Evolutionary conservation across 30 jellyfish, hydroid and myxozoan species (phyloP), one percentile per base, ranked within the genome.

Genomic region (Clytia hemisphaerica): DNA sequence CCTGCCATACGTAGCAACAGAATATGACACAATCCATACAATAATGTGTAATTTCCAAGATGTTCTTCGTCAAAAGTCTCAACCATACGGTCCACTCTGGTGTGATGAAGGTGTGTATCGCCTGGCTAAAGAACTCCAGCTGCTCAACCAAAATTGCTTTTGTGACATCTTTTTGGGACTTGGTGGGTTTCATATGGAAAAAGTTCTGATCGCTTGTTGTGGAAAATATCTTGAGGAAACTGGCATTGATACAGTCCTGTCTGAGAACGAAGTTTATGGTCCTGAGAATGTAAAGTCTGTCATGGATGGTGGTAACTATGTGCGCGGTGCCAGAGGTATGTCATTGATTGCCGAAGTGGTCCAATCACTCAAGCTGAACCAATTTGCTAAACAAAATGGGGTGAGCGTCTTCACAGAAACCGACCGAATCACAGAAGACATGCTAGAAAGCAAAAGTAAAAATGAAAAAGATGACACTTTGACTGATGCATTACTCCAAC

Each of bases 101-200:
- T 59, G 73, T 22, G 73, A 59, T 53, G 73, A 59, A 59, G 73
- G 58, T 59, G 73, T 30, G 31, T 59, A 59, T 59, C 73, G 73
- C 1, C 31, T 59, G 35, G 73, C 73, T 29, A 24, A 25, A 29
- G 73, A 59, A 59, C 31, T 59, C 61, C 73, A 59, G 73, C 73
- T 59, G 24, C 53, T 48, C 15, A 30, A 53, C 53, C 73, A 30
- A 59, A 53, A 19, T 48, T 48, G 35, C 53, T 59, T 59, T 53
- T 29, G 35, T 29, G 73, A 59, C 35, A 21, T 59, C 73, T 48
- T 59, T 29, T 59, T 59, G 35, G 31, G 73, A 29, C 73, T 59
- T 59, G 58, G 58, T 59, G 31, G 53, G 31, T 59, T 59, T 59
- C 73, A 59, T 53, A 59, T 59, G 73, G 73, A 48, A 24, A 59